phyloP scores from a whole-genome alignment of 2,113 vertebrate species.

The Cryptotis parvus region DNA sequence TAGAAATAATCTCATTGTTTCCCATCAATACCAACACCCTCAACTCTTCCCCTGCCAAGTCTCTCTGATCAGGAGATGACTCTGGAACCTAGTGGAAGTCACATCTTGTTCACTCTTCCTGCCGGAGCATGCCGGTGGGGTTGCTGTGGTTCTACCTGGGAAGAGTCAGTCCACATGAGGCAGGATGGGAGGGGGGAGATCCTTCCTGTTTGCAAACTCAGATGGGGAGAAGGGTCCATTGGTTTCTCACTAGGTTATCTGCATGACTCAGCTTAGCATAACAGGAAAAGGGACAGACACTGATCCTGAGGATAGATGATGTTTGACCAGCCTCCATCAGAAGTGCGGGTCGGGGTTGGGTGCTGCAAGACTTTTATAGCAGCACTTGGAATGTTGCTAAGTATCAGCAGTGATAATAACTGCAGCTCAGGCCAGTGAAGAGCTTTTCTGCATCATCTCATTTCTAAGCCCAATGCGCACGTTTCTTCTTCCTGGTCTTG shows the following conservation, averaged over 20 bases:
- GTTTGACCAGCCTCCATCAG: neutral
- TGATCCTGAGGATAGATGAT: neutral
- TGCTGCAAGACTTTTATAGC: neutral
- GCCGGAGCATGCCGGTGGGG: neutral
- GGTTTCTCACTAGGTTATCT: neutral
- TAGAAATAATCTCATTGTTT: neutral
- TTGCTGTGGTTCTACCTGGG: neutral
- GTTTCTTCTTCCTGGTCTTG: neutral
- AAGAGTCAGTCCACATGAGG: neutral
- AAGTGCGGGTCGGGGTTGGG: neutral
- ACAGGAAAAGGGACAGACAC: neutral
- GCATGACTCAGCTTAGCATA: neutral
- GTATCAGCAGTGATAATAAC: neutral
- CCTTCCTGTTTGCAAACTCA: neutral
- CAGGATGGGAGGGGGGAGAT: no score
- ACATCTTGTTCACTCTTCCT: neutral
- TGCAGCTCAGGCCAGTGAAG: neutral
- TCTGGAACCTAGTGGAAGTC: neutral
- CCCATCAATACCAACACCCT: neutral
- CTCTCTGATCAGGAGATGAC: neutral
- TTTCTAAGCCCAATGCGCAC: neutral
- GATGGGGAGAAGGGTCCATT: neutral
- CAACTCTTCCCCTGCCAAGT: neutral
- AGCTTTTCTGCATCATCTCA: neutral
- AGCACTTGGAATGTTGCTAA: neutral